Conservation (phyloP, 2,113 vertebrate genomes). For the Abramis brama region DNA sequence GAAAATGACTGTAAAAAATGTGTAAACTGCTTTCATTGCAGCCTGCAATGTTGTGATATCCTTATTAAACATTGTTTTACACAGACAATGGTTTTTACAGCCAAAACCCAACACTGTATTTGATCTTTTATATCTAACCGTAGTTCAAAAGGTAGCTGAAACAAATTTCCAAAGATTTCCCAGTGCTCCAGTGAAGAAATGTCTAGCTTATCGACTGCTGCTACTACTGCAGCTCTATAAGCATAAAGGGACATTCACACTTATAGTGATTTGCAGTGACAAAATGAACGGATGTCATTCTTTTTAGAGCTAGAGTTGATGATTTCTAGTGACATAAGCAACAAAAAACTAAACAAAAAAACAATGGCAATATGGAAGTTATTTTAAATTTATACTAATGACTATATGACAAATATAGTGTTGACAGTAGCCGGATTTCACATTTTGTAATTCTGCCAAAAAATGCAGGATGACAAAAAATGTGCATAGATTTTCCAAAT, state of each 20-base stretch:
- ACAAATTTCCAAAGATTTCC: neutral
- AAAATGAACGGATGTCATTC: neutral
- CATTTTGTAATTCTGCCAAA: neutral
- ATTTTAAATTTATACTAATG: neutral
- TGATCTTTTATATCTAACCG: neutral
- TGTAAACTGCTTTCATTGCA: constrained; percentile 37
- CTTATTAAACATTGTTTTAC: constrained; percentile 32
- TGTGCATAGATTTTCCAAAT: neutral
- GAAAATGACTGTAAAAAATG: neutral
- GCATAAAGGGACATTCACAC: neutral
- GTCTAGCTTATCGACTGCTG: neutral
- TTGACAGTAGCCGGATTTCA: neutral
- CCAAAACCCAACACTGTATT: neutral
- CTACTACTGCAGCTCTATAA: neutral
- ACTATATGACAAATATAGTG: neutral
- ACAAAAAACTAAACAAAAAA: neutral
- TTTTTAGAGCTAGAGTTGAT: neutral
- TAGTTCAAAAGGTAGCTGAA: neutral
- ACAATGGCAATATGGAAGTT: neutral
- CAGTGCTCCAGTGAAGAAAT: neutral
- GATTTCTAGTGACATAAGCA: neutral
- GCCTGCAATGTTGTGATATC: neutral
- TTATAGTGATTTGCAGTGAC: neutral
- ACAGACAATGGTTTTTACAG: constrained; percentile 9
- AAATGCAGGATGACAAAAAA: neutral